These are phyloP conservation scores for Augiades crinisus DNA, from an alignment of 2,888 invertebrate genomes.

Conservation along the genomic window DNA sequence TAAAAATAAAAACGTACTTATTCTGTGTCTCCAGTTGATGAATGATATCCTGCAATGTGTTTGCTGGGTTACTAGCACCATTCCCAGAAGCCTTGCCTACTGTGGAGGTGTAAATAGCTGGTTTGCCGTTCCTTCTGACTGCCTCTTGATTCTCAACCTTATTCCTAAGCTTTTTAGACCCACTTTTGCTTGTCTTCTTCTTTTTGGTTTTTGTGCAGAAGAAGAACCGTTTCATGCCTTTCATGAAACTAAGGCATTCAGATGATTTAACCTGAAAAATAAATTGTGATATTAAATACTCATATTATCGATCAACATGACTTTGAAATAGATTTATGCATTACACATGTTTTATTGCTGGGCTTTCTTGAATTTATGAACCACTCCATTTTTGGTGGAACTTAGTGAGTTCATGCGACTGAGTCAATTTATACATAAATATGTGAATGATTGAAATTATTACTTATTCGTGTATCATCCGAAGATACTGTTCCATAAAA, in stretches of 20 bases:
- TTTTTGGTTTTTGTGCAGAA: slow-evolving; percentile 71
- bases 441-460: too few relatives aligned
- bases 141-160: slow-evolving; percentile 39
- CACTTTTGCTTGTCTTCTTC: slow-evolving; percentile 47
- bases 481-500: too few relatives aligned
- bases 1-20: slow-evolving; percentile 50
- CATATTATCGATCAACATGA: not conserved
- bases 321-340: too few relatives aligned
- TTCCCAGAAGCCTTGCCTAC: slow-evolving; percentile 71
- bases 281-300: not conserved
- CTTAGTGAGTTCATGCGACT: too few relatives aligned
- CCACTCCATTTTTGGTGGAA: too few relatives aligned
- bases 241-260: slow-evolving; percentile 69
- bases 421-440: too few relatives aligned
- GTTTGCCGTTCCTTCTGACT: slow-evolving; percentile 42
- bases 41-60: slow-evolving; percentile 86
- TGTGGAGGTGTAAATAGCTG: slow-evolving; percentile 67
- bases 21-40: slow-evolving; percentile 86
- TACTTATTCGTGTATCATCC: too few relatives aligned
- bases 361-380: too few relatives aligned
- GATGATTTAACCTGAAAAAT: slow-evolving; percentile 61
- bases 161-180: slow-evolving; percentile 41
- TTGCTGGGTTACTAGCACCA: slow-evolving; percentile 74
- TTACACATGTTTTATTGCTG: too few relatives aligned
- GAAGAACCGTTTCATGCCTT: slow-evolving; percentile 67